Base-by-base conservation (phyloP, 2,888 invertebrate species). In the Zele albiditarsus region DNA sequence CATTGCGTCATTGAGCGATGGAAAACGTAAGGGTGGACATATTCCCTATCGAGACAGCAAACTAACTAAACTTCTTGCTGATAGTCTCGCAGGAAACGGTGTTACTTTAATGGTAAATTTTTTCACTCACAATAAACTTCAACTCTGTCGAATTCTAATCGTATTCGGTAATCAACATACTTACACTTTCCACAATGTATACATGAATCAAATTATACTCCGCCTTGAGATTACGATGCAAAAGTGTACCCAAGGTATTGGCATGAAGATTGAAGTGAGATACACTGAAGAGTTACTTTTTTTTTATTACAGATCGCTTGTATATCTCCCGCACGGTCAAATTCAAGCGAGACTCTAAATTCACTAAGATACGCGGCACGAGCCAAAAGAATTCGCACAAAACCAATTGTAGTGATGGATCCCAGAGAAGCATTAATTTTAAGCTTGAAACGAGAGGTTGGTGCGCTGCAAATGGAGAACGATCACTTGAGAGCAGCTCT, bases 41-140 rank as follows among this genome's bases (percentile, higher is more conserved):
- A 97, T 98, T 78, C 98, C 98, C 0, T 98, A 98, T 89, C 90
- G 98, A 82, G 98, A 98, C 90, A 97, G 97, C 86, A 97, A 98
- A 88, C 91, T 98, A 68, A 98, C 98, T 6, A 98, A 98, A 89
- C 90, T 98, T 5, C 89, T 98, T 71, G 97, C 98, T 0, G 98
- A 98, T 89, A 97, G 97, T 83, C 91, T 98, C 5, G 97, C 97
- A 0, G 98, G 98, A 58, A 97, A 96, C 86, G 98, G 98, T 5
- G 97, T 97, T 6, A 97, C 98, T 0, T 91, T 98, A 14, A 98
- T 98, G 98, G 97, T 96, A 90, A 90, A 87, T 78, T 67, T 49
- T 33, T 57, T 20, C 10, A 60, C 14, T 25, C 12, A 8, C 8
- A 53, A 20, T 2, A 53, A 23, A 3, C 20, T 20, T 53, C 0